Evolutionary conservation across 2,888 invertebrate genomes (phyloP).

Genomic region (Camptogramma bilineatum): DNA sequence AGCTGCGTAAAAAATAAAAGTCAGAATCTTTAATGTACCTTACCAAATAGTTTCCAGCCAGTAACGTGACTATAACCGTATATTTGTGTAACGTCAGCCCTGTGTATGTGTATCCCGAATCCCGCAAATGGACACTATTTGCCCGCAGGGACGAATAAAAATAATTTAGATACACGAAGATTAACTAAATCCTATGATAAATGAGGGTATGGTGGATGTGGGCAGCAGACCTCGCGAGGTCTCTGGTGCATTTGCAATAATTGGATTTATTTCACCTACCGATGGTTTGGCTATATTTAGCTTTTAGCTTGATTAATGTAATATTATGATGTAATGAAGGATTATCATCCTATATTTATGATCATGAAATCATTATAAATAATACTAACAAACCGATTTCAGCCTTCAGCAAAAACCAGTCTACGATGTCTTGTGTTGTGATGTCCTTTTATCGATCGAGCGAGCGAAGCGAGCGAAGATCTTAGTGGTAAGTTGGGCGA

Average conservation of each 20-base stretch:
- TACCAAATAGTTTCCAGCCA: background rate
- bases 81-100: constrained; percentile 20
- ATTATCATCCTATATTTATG: background rate
- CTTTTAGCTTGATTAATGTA: background rate
- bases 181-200: constrained; percentile 40
- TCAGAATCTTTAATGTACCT: background rate
- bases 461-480: too few relatives aligned
- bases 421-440: too few relatives aligned
- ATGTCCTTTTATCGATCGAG: too few relatives aligned
- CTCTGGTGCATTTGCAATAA: constrained; percentile 34
- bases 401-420: too few relatives aligned
- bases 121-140: constrained; percentile 34
- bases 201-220: constrained; percentile 28
- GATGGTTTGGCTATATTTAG: constrained; percentile 18
- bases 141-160: constrained; percentile 36
- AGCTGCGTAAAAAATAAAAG: too few relatives aligned
- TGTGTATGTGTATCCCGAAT: constrained; percentile 23
- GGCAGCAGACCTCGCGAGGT: constrained; percentile 20
- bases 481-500: too few relatives aligned
- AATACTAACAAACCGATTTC: too few relatives aligned
- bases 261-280: constrained; percentile 31
- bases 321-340: background rate
- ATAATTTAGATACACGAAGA: constrained; percentile 37
- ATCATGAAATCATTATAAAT: too few relatives aligned
- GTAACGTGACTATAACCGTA: constrained; percentile 2